Percentiles rank a stretch among this genome's conserved stretches.
These are phyloP conservation scores for Hypena proboscidalis DNA, from an alignment of 2,888 invertebrate genomes.

Conservation along the genomic window DNA sequence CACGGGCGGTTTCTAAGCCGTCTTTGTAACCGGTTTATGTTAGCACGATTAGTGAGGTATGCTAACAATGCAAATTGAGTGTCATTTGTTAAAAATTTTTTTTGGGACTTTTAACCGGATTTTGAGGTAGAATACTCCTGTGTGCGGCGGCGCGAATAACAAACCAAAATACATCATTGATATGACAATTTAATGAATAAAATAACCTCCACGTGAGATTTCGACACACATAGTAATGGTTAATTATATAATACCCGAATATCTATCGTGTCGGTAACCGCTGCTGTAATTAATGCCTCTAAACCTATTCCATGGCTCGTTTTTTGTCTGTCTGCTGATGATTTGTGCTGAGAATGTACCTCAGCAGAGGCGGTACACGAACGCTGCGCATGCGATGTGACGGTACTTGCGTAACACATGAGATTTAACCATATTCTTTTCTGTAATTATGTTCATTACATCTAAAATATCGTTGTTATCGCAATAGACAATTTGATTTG, in stretches of 20 bases:
- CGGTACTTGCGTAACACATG: slow-evolving; percentile 50
- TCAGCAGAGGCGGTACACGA: slow-evolving; percentile 43
- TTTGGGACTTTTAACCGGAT: no score
- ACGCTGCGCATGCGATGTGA: slow-evolving; percentile 46
- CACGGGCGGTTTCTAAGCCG: no score
- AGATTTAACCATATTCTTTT: slow-evolving; percentile 42
- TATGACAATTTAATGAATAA: slow-evolving; percentile 53
- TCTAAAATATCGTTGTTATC: slow-evolving; percentile 37
- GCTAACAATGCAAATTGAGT: no score
- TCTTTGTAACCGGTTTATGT: no score
- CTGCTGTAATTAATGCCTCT: slow-evolving; percentile 66
- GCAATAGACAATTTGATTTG: slow-evolving; percentile 21
- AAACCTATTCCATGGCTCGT: slow-evolving; percentile 58
- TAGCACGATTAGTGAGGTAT: no score
- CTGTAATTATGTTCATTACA: slow-evolving; percentile 52
- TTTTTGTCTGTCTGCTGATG: slow-evolving; percentile 63
- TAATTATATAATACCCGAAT: slow-evolving; percentile 62
- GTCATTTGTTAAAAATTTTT: no score
- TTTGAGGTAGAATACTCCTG: no score
- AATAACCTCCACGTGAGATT: slow-evolving; percentile 52
- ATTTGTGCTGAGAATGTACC: slow-evolving; percentile 63
- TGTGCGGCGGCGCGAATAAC: slow-evolving; percentile 39
- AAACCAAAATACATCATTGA: slow-evolving; percentile 48
- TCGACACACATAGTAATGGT: slow-evolving; percentile 52
- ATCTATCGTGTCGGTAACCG: slow-evolving; percentile 56